Evolutionary conservation across 2,797 vertebrate genomes (phyloP).

Genomic region (Tachyglossus aculeatus): DNA sequence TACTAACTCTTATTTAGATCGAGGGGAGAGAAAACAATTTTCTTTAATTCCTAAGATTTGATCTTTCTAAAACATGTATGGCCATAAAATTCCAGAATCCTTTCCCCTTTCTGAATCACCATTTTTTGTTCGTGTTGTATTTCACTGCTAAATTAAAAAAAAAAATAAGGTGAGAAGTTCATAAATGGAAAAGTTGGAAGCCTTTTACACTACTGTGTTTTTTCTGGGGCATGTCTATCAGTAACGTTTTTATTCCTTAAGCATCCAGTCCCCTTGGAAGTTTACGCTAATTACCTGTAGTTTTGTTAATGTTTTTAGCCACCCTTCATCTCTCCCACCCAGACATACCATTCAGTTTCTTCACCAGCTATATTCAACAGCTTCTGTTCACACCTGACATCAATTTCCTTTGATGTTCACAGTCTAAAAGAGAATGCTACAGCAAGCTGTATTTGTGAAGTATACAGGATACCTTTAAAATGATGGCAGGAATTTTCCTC

Average conservation of each 20-base stretch:
- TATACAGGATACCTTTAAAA: conserved; percentile 82
- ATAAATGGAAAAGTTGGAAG: conserved; percentile 72
- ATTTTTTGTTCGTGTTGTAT: conserved; percentile 65
- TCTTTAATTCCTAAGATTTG: conserved; percentile 37
- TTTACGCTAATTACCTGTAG: conserved; percentile 83
- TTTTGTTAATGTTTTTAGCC: conserved; percentile 83
- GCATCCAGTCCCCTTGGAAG: conserved; percentile 75
- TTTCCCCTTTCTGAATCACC: conserved; percentile 56
- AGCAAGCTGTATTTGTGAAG: conserved; percentile 84
- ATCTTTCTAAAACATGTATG: conserved; percentile 43
- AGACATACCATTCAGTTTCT: conserved; percentile 76
- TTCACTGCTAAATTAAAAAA: conserved; percentile 67
- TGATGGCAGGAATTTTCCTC: conserved; percentile 84
- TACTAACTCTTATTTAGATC: conserved; percentile 51
- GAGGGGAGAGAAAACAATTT: conserved; percentile 30
- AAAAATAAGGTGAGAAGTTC: conserved; percentile 68
- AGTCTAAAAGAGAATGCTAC: conserved; percentile 83
- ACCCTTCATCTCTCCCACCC: conserved; percentile 76
- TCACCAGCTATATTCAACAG: conserved; percentile 83
- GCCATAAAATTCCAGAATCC: conserved; percentile 45
- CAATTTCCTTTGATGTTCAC: conserved; percentile 90
- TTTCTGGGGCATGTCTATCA: conserved; percentile 70
- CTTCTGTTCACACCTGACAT: conserved; percentile 88
- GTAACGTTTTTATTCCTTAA: conserved; percentile 73
- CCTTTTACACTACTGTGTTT: conserved; percentile 65